Evolutionary conservation across 2,113 vertebrate species (phyloP).

Genomic region (Tragelaphus scriptus): DNA sequence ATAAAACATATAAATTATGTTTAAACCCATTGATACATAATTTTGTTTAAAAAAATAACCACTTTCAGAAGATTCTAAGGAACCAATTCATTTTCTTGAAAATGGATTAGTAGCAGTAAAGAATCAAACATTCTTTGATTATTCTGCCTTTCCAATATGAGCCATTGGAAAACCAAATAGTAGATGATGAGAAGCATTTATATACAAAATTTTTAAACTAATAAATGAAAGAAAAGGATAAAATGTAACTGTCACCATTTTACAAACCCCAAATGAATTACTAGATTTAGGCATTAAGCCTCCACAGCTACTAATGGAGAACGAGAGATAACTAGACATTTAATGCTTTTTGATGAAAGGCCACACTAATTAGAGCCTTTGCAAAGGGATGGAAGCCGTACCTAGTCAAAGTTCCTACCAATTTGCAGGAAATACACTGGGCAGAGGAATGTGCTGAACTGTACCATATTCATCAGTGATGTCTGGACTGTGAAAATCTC

Average conservation of each 20-base stretch:
- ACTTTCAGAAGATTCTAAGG: neutral
- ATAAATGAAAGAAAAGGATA: neutral
- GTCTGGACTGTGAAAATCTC: neutral
- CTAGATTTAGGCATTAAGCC: neutral
- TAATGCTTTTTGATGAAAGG: neutral
- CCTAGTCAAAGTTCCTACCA: neutral
- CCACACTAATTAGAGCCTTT: neutral
- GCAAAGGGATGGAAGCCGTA: neutral
- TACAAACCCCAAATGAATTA: neutral
- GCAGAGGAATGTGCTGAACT: neutral
- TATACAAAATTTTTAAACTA: neutral
- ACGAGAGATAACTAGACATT: neutral
- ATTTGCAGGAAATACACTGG: neutral
- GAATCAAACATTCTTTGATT: neutral
- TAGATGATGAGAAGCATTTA: neutral
- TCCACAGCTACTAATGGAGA: neutral
- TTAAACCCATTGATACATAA: neutral
- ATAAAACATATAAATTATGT: neutral
- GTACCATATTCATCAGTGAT: neutral
- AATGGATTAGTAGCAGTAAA: neutral
- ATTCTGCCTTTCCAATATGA: neutral
- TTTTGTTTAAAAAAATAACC: neutral
- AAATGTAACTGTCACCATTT: neutral
- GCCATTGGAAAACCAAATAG: neutral
- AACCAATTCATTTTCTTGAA: slow-evolving; percentile 22